Base-by-base conservation (phyloP, 30 jellyfish, hydroid and myxozoan species). In the Mastigias papua region DNA sequence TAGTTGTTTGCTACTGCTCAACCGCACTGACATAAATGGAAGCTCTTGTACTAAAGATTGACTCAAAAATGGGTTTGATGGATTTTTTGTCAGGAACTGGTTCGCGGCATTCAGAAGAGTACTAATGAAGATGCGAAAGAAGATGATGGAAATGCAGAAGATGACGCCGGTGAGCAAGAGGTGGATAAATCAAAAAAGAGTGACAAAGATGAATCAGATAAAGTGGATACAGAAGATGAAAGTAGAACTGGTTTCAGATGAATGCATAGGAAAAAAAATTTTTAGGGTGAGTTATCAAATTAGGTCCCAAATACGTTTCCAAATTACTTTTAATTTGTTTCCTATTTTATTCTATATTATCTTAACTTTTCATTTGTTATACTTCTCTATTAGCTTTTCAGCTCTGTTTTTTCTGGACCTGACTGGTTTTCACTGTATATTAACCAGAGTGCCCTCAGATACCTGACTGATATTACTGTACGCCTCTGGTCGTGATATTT, bases 91-190 rank as follows among this genome's bases (percentile, higher is more conserved):
- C 13, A 42, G 54, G 54, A 42, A 4, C 54, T 42, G 13, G 7
- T 15, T 15, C 54, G 7, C 13, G 54, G 13, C 54, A 42, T 4
- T 15, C 54, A 15, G 54, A 42, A 42, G 54, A 42, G 13, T 42
- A 8, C 54, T 42, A 8, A 42, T 42, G 54, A 51, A 73, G 54
- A 50, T 25, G 66, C 22, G 19, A 49, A 84, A 23, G 88, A 71
- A 21, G 62, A 34, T 21, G 75, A 69, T 35, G 28, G 28, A 10
- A 27, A 72, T 37, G 1, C 23, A 23, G 98, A 92, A 23, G 91
- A 86, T 37, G 98, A 92, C 48, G 67, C 33, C 23, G 98, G 98
- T 9, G 98, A 92, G 62, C 98, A 92, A 81, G 92, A 85, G 46
- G 88, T 92, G 13, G 96, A 92, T 49, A 61, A 34, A 1, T 50